These are phyloP conservation scores for Ianthella basta DNA, from an alignment of 37 sponge, comb jelly and placozoan genomes.

Conservation along the genomic window DNA sequence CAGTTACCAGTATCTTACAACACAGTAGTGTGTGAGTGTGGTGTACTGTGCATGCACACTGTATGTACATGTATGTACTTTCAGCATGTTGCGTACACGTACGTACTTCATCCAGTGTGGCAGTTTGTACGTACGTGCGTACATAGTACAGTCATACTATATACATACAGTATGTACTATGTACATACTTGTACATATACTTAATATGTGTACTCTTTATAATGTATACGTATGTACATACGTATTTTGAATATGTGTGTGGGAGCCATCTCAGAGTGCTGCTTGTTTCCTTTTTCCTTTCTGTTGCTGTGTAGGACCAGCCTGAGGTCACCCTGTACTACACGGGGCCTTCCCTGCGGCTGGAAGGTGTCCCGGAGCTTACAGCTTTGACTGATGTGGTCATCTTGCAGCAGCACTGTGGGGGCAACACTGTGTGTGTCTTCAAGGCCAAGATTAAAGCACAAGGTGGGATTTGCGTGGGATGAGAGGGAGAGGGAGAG, in stretches of 20 bases:
- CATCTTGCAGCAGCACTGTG: constrained; percentile 94
- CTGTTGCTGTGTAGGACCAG: neutral
- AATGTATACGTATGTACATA: neutral
- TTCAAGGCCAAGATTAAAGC: constrained; percentile 69
- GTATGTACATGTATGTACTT: too few relatives aligned
- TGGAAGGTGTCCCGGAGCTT: constrained; percentile 42
- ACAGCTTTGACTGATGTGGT: constrained; percentile 45
- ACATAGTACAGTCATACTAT: too few relatives aligned
- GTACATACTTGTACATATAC: neutral
- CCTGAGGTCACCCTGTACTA: constrained; percentile 64
- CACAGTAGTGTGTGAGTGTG: too few relatives aligned
- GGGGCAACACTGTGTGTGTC: constrained; percentile 89
- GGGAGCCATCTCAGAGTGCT: neutral
- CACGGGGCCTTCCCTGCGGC: constrained; percentile 54
- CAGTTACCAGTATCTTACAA: too few relatives aligned
- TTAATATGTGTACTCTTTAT: neutral
- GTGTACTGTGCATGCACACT: too few relatives aligned
- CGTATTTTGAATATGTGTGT: neutral
- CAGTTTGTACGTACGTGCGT: too few relatives aligned
- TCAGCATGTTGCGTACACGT: too few relatives aligned
- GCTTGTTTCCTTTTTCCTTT: neutral
- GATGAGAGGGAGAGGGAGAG: constrained; percentile 17
- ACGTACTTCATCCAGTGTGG: too few relatives aligned
- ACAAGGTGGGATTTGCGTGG: constrained; percentile 42
- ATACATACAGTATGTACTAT: too few relatives aligned